phyloP scores from a whole-genome alignment of 2,888 invertebrate species.

The Andrena haemorrhoa region DNA sequence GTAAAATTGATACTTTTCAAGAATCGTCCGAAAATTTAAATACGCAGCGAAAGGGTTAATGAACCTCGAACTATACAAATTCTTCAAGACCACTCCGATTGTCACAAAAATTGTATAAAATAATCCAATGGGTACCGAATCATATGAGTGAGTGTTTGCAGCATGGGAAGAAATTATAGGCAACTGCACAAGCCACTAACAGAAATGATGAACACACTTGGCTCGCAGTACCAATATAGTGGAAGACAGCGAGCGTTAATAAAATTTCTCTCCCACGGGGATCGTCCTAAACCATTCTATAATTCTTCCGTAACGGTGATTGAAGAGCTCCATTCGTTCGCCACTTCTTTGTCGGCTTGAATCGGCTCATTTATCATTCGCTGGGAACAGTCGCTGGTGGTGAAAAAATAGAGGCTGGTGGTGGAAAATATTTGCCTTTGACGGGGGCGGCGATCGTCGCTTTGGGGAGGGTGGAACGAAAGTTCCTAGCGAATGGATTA shows the following conservation, averaged over 20 bases:
- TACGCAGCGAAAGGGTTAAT: no score
- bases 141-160: constrained; percentile 40
- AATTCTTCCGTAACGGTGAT: constrained; percentile 14
- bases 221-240: neutral
- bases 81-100: no score
- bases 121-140: constrained; percentile 9
- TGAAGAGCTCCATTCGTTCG: constrained; percentile 10
- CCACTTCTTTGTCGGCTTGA: constrained; percentile 10
- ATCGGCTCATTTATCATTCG: constrained; percentile 38
- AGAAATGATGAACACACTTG: constrained; percentile 27
- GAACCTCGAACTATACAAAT: no score
- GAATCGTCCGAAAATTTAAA: no score
- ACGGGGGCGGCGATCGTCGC: neutral
- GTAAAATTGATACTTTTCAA: no score
- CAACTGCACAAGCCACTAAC: neutral
- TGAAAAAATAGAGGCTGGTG: neutral
- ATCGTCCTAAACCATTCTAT: neutral
- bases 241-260: neutral
- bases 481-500: constrained; percentile 12
- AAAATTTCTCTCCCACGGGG: neutral
- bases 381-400: neutral
- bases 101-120: no score
- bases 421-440: constrained; percentile 21
- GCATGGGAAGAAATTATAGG: constrained; percentile 15
- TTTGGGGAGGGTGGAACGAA: neutral